A percentile compares a stretch with the other conserved stretches of the same genome.
Conservation (phyloP, 2,888 invertebrate genomes). For the Calameuta pallipes region DNA sequence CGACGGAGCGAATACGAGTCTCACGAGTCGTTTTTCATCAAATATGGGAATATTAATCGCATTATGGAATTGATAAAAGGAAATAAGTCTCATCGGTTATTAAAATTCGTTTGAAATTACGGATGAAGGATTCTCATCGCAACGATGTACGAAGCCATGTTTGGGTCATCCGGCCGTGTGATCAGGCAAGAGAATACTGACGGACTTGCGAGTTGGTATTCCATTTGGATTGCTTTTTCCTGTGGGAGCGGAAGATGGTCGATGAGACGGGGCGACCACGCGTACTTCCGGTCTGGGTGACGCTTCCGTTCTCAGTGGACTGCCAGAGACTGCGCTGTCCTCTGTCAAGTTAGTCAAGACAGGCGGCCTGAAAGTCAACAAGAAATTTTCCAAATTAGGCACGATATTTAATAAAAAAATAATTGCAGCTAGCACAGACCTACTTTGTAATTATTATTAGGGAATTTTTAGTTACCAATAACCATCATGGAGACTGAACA, state of each 20-base stretch:
- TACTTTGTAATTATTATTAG: not conserved
- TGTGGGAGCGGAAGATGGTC: slow-evolving; percentile 36
- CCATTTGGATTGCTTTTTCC: slow-evolving; percentile 10
- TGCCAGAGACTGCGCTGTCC: slow-evolving; percentile 42
- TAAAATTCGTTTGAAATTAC: slow-evolving; percentile 35
- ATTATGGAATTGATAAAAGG: not conserved
- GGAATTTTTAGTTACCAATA: not conserved
- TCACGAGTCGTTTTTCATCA: too few relatives aligned
- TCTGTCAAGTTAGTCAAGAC: slow-evolving; percentile 36
- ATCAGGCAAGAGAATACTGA: slow-evolving; percentile 61
- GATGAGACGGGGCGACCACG: slow-evolving; percentile 57
- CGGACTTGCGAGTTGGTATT: slow-evolving; percentile 55
- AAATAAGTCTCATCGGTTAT: slow-evolving; percentile 9
- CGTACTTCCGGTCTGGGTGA: slow-evolving; percentile 58
- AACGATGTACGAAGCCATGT: slow-evolving; percentile 55
- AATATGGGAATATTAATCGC: not conserved
- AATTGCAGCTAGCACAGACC: not conserved
- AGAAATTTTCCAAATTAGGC: not conserved
- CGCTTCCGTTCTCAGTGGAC: slow-evolving; percentile 42
- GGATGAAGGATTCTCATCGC: slow-evolving; percentile 46
- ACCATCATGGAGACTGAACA: too few relatives aligned
- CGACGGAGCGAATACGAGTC: too few relatives aligned
- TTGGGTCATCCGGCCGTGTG: slow-evolving; percentile 58
- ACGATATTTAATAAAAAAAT: not conserved
- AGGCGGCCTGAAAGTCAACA: slow-evolving; percentile 34